Evolutionary conservation across 2,113 vertebrate species (phyloP).

Genomic region (Lamprotornis superbus): DNA sequence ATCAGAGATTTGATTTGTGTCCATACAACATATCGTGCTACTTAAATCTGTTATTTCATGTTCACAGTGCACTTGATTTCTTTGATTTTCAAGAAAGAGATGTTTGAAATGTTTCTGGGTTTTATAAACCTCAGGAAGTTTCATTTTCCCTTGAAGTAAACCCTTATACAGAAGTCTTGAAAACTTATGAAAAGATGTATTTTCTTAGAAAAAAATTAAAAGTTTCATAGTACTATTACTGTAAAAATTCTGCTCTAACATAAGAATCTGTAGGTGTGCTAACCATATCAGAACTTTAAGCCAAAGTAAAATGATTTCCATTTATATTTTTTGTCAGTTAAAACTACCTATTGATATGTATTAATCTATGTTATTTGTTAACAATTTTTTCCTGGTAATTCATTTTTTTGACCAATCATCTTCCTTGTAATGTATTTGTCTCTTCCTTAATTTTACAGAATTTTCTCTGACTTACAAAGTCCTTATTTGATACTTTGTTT

Average conservation of each 20-base stretch:
- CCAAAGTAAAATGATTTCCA: neutral
- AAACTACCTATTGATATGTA: neutral
- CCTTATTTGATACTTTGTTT: neutral
- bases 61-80: neutral
- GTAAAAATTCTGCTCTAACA: neutral
- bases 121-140: neutral
- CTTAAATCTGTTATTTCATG: neutral
- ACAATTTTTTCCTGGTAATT: neutral
- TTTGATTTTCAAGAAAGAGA: neutral
- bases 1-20: neutral
- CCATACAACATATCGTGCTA: neutral
- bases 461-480: neutral
- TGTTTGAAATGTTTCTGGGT: neutral
- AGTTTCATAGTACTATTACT: neutral
- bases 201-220: neutral
- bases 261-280: neutral
- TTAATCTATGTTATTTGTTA: neutral
- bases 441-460: neutral
- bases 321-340: neutral
- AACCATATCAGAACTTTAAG: neutral
- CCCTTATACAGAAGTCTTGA: neutral
- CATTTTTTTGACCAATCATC: rapidly evolving
- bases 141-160: neutral
- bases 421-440: neutral
- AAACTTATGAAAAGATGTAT: neutral